phyloP scores from a whole-genome alignment of 2,113 vertebrate species.

The Vombatus ursinus region DNA sequence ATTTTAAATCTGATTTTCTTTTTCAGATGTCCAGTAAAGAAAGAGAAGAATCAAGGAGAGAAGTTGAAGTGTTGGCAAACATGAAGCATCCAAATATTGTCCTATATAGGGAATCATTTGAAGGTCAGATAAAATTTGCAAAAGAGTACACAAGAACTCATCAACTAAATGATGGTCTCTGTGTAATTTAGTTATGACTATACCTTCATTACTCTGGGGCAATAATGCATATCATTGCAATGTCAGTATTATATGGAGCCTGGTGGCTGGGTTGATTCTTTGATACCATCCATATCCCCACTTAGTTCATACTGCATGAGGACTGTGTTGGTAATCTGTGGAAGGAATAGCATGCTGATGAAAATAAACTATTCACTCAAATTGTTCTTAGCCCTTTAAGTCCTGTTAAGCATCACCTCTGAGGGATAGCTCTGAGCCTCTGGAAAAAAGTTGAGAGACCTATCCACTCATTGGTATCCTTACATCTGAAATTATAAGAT shows the following conservation, averaged over 20 bases:
- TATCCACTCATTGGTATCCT: not conserved
- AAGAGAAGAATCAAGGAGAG: slow-evolving; percentile 95
- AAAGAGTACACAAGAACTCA: not conserved
- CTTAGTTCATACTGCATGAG: not conserved
- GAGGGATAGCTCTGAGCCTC: slow-evolving; percentile 46
- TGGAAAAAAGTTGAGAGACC: not conserved
- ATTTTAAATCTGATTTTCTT: slow-evolving; percentile 53
- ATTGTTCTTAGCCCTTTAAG: slow-evolving; percentile 29
- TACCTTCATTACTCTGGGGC: slow-evolving; percentile 21
- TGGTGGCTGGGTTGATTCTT: slow-evolving; percentile 9
- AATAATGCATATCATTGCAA: slow-evolving; percentile 36
- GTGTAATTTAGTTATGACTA: slow-evolving; percentile 14
- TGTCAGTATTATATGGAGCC: not conserved
- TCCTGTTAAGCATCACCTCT: not conserved
- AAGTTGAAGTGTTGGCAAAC: slow-evolving; percentile 97
- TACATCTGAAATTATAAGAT: not conserved
- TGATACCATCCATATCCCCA: not conserved
- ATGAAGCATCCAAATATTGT: slow-evolving; percentile 99
- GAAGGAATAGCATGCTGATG: not conserved
- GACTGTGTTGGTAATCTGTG: slow-evolving; percentile 22
- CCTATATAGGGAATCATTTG: slow-evolving; percentile 97
- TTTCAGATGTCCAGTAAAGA: slow-evolving; percentile 97
- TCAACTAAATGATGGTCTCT: not conserved
- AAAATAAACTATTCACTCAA: slow-evolving; percentile 8
- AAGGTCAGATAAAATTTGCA: slow-evolving; percentile 87